These are phyloP conservation scores for Forbesichthys agassizii DNA, from an alignment of 2,113 vertebrate species.

Conservation along the genomic window DNA sequence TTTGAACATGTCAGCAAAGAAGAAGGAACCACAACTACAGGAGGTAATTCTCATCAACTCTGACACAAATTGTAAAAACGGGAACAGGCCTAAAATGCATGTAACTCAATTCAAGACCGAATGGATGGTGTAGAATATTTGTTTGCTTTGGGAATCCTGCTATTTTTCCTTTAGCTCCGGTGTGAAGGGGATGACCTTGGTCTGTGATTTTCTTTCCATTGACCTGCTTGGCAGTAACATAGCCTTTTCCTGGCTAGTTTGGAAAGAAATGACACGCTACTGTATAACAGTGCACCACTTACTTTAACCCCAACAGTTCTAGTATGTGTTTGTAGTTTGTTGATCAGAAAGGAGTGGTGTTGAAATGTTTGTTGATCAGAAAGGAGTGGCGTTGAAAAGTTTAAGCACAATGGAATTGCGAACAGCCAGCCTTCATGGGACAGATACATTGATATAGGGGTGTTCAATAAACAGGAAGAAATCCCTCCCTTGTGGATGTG, in stretches of 20 bases:
- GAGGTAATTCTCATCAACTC: slow-evolving; percentile 80
- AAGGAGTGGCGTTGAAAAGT: background rate
- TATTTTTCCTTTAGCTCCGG: slow-evolving; percentile 27
- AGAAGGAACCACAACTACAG: slow-evolving; percentile 94
- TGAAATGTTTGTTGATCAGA: slow-evolving; percentile 1
- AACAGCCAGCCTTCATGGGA: background rate
- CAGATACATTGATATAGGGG: background rate
- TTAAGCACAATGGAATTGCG: background rate
- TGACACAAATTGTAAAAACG: slow-evolving; percentile 1
- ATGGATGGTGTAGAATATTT: slow-evolving; percentile 19
- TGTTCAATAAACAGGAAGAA: background rate
- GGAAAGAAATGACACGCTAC: slow-evolving; percentile 52
- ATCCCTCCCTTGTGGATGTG: slow-evolving; percentile 1
- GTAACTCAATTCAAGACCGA: background rate
- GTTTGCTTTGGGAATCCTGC: slow-evolving; percentile 30
- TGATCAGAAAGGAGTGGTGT: background rate
- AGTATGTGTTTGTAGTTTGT: slow-evolving; percentile 18
- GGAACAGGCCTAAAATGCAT: background rate
- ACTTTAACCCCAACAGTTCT: slow-evolving; percentile 24
- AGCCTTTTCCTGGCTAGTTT: slow-evolving; percentile 54
- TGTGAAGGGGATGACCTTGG: slow-evolving; percentile 16
- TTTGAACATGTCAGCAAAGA: slow-evolving; percentile 92
- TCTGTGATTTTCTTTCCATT: slow-evolving; percentile 44
- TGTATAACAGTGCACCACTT: slow-evolving; percentile 14
- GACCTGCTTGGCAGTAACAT: slow-evolving; percentile 39